phyloP scores from a whole-genome alignment of 2,797 vertebrate species.

The Capromys pilorides region DNA sequence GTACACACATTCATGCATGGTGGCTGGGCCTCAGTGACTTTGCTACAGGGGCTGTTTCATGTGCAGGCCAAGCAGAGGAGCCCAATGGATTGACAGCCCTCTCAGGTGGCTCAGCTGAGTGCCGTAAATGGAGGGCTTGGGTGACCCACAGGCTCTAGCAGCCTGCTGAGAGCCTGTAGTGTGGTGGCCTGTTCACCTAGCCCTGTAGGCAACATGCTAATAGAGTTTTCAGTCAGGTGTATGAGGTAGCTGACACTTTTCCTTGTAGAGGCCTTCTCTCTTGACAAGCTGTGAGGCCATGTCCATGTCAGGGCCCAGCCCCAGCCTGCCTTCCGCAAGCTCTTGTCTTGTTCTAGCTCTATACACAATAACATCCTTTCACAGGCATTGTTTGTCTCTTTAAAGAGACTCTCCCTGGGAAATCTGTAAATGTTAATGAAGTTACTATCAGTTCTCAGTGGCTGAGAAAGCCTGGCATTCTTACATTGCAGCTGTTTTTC shows the following conservation, averaged over 20 bases:
- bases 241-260: fast-evolving
- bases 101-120: too few species aligned
- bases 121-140: fast-evolving
- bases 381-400: not conserved
- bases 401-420: not conserved
- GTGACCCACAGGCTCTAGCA: not conserved
- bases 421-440: not conserved
- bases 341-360: not conserved
- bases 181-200: fast-evolving
- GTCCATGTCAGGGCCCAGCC: not conserved
- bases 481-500: slow-evolving; percentile 86
- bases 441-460: fast-evolving
- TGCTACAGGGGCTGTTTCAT: fast-evolving
- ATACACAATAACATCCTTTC: not conserved
- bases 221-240: fast-evolving
- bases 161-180: not conserved
- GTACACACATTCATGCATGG: too few species aligned
- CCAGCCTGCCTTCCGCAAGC: not conserved
- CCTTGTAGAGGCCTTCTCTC: not conserved
- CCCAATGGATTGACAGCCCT: not conserved
- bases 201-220: fast-evolving
- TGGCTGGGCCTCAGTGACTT: too few species aligned
- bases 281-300: not conserved
- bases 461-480: not conserved
- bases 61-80: not conserved